Evolutionary conservation across 53 echinoderm and acorn worm genomes (phyloP).

Genomic region (Apostichopus leukothele): DNA sequence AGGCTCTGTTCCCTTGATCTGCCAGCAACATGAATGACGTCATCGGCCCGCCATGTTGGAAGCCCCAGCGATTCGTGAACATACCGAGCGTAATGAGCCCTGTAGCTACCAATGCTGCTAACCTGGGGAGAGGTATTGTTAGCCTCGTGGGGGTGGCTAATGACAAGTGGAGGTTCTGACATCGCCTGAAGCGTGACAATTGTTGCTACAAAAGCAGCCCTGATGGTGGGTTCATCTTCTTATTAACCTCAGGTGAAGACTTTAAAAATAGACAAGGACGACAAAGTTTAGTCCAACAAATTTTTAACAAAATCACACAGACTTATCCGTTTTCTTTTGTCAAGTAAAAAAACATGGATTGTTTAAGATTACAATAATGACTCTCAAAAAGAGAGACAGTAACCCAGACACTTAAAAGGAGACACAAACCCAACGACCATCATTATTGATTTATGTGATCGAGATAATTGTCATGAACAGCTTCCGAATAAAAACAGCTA

Average conservation of each 20-base stretch:
- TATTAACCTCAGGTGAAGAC: conserved; percentile 24
- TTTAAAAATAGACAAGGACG: conserved; percentile 23
- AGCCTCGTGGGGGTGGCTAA: conserved; percentile 48
- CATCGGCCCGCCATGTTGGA: conserved; percentile 35
- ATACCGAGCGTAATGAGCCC: conserved; percentile 38
- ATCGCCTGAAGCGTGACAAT: conserved; percentile 47
- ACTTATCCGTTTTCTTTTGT: too few relatives aligned
- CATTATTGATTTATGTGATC: too few relatives aligned
- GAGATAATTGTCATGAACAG: too few relatives aligned
- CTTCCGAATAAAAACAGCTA: too few relatives aligned
- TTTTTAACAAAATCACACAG: too few relatives aligned
- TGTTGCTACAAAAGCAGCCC: conserved; percentile 41
- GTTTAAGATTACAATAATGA: too few relatives aligned
- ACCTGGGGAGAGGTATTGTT: conserved; percentile 45
- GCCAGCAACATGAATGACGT: conserved; percentile 46
- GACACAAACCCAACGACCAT: too few relatives aligned
- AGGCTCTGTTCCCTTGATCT: conserved; percentile 43
- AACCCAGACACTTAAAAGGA: too few relatives aligned
- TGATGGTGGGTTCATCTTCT: conserved; percentile 30
- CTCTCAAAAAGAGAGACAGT: too few relatives aligned
- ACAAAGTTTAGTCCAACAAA: not conserved
- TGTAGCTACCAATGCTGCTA: conserved; percentile 34
- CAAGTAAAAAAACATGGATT: too few relatives aligned
- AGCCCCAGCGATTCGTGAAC: conserved; percentile 40
- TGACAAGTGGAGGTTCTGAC: conserved; percentile 41